A percentile compares a stretch with the other conserved stretches of the same genome.
phyloP scores from a whole-genome alignment of 2,797 vertebrate species.

The Rhinichthys osculus region DNA sequence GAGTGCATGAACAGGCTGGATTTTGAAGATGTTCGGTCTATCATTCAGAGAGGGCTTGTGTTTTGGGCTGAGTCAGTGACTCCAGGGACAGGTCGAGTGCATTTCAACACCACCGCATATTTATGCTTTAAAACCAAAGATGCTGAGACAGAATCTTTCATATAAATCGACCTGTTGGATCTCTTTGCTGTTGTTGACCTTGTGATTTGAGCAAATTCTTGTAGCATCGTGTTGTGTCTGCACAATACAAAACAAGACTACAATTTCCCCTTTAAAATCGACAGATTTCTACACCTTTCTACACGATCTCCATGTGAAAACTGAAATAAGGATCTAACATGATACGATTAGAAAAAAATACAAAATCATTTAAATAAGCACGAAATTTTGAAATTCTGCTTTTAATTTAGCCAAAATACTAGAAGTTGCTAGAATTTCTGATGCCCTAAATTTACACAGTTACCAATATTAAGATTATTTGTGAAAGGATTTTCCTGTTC shows the following conservation, averaged over 20 bases:
- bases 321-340: not conserved
- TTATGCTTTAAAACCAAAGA: conserved; percentile 7
- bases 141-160: not conserved
- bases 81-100: not conserved
- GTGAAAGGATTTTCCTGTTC: not conserved
- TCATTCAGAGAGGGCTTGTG: conserved; percentile 44
- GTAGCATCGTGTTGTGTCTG: not conserved
- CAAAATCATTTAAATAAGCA: not conserved
- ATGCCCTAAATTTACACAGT: not conserved
- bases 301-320: not conserved
- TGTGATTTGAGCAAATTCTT: not conserved
- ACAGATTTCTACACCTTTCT: not conserved
- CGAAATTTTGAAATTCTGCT: not conserved
- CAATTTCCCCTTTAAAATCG: not conserved
- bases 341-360: no score
- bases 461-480: not conserved
- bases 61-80: conserved; percentile 14
- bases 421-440: not conserved
- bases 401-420: not conserved
- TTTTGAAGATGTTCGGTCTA: not conserved
- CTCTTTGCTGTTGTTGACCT: not conserved
- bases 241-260: not conserved
- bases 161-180: not conserved
- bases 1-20: not conserved
- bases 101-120: not conserved